A percentile compares a stretch with the other conserved stretches of the same genome.
phyloP scores from a whole-genome alignment of 2,888 invertebrate genomes.

The Tachina grossa region DNA sequence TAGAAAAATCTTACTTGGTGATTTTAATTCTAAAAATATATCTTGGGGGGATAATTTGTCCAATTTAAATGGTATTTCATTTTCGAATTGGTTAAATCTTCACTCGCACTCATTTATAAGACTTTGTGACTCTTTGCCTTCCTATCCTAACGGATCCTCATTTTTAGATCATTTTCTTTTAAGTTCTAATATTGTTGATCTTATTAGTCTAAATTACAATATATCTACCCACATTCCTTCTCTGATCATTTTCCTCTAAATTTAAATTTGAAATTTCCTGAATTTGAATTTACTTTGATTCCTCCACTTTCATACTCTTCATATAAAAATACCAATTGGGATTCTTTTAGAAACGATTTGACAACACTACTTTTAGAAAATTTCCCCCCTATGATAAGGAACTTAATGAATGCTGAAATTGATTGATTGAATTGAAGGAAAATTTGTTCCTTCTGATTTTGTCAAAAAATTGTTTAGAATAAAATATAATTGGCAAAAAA shows the following conservation, averaged over 20 bases:
- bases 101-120: too few species aligned
- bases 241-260: slow-evolving; percentile 8
- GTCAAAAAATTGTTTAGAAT: slow-evolving; percentile 20
- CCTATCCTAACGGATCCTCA: too few species aligned
- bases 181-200: neutral
- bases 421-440: neutral
- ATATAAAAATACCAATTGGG: neutral
- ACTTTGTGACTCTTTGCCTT: too few species aligned
- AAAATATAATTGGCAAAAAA: neutral
- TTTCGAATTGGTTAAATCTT: too few species aligned
- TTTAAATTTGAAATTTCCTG: slow-evolving; percentile 1
- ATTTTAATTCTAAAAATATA: too few species aligned
- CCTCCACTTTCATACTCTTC: neutral
- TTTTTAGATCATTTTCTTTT: too few species aligned
- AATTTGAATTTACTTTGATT: neutral
- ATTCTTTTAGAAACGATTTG: neutral
- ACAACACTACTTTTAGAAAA: neutral
- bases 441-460: slow-evolving; percentile 7
- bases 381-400: neutral
- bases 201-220: slow-evolving; percentile 12
- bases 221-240: neutral
- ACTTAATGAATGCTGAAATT: neutral
- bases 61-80: too few species aligned
- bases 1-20: too few species aligned
- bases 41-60: too few species aligned